Percentiles rank a stretch among this genome's conserved stretches.
Conservation (phyloP, 2,888 invertebrate genomes). For the Eristalis arbustorum region DNA sequence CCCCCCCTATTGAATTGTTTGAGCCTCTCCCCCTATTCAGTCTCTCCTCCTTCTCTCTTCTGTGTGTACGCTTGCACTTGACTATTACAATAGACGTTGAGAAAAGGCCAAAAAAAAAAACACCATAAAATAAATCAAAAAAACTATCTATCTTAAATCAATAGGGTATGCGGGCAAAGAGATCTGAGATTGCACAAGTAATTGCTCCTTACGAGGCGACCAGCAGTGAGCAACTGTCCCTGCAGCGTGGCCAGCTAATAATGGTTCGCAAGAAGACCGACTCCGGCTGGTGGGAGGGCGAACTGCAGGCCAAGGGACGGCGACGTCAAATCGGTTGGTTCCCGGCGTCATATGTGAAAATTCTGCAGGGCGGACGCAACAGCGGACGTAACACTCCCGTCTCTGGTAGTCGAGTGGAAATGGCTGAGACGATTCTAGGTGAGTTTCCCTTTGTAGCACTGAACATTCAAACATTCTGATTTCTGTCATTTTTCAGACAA, state of each 20-base stretch:
- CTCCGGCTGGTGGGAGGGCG: constrained; percentile 99
- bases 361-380: constrained; percentile 85
- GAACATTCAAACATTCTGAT: neutral
- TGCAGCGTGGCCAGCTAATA: constrained; percentile 94
- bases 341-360: constrained; percentile 98
- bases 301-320: constrained; percentile 94
- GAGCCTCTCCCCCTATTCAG: neutral
- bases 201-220: constrained; percentile 95
- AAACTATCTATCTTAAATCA: constrained; percentile 44
- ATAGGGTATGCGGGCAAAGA: constrained; percentile 85
- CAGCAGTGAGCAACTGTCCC: constrained; percentile 93
- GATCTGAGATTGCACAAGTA: constrained; percentile 96
- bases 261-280: constrained; percentile 98
- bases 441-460: neutral
- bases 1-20: constrained; percentile 18
- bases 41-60: constrained; percentile 24
- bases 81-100: constrained; percentile 9
- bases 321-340: constrained; percentile 98
- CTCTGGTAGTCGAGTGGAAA: constrained; percentile 85
- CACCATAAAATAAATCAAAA: neutral
- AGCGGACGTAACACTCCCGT: constrained; percentile 89
- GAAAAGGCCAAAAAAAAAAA: constrained; percentile 15
- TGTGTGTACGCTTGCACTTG: constrained; percentile 22
- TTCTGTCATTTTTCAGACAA: constrained; percentile 83
- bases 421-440: constrained; percentile 80